phyloP scores from a whole-genome alignment of 2,888 invertebrate species.

The Pinctada fucata region DNA sequence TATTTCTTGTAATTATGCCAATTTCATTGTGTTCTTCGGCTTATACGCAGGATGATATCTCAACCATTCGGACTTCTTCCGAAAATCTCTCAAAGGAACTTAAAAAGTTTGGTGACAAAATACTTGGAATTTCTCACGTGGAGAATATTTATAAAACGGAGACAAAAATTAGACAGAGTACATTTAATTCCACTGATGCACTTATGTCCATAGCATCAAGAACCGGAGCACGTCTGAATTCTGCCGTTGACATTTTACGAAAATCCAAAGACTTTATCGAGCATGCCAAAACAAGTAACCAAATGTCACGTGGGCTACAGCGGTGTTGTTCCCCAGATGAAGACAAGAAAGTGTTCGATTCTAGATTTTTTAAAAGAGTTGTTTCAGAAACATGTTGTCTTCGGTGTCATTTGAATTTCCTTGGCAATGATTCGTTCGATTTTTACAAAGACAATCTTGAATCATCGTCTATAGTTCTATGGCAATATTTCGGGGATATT shows the following conservation, averaged over 20 bases:
- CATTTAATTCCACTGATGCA: not conserved
- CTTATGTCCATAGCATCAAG: conserved; percentile 10
- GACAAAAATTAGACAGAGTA: not conserved
- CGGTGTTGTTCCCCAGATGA: not conserved
- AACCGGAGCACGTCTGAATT: conserved; percentile 11
- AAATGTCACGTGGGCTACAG: not conserved
- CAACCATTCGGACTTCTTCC: not conserved
- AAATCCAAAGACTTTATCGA: conserved; percentile 24
- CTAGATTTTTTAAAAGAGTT: not conserved
- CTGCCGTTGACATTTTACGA: conserved; percentile 8
- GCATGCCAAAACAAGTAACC: not conserved
- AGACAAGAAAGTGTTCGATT: not conserved
- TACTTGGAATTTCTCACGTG: conserved; percentile 21
- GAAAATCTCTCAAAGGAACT: not conserved
- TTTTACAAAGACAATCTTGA: conserved; percentile 23
- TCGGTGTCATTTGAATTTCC: not conserved
- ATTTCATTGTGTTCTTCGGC: no score
- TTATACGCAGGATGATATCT: not conserved
- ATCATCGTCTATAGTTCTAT: conserved; percentile 10
- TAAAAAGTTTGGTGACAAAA: conserved; percentile 16
- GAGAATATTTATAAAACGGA: conserved; percentile 30
- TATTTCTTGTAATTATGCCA: no score
- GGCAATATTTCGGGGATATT: conserved; percentile 40
- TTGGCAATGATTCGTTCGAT: not conserved
- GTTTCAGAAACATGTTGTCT: conserved; percentile 2